These are phyloP conservation scores for Petroica traversi DNA, from an alignment of 2,113 vertebrate species.

Conservation along the genomic window DNA sequence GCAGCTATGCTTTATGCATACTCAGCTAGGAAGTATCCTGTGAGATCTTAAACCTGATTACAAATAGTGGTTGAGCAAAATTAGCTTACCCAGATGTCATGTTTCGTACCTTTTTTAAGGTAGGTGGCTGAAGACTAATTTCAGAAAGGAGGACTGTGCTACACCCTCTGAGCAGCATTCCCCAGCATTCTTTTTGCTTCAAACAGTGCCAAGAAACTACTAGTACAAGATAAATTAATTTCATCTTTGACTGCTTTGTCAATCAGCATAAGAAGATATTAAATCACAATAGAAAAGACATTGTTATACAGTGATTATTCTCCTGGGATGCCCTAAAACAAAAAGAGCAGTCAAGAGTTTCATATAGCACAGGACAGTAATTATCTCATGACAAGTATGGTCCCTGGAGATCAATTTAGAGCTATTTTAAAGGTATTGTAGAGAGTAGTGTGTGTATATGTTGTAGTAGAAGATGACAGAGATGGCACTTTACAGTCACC, in stretches of 20 bases:
- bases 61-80: not conserved
- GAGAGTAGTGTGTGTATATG: not conserved
- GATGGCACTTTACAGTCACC: not conserved
- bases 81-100: not conserved
- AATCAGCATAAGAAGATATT: constrained; percentile 1
- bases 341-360: constrained; percentile 42
- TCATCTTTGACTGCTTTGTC: constrained; percentile 9
- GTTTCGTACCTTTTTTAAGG: not conserved
- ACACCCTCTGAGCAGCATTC: not conserved
- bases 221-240: not conserved
- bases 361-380: constrained; percentile 18
- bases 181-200: not conserved
- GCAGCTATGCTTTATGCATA: not conserved
- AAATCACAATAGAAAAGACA: constrained; percentile 21
- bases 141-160: not conserved
- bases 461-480: not conserved
- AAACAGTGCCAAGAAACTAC: not conserved
- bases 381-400: not conserved
- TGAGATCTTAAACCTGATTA: not conserved
- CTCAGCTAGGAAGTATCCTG: not conserved
- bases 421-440: not conserved
- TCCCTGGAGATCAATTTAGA: constrained; percentile 2
- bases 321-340: not conserved
- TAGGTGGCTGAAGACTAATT: not conserved
- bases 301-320: constrained; percentile 14